Base-by-base conservation (phyloP, 2,797 vertebrate species). In the Poecilia velifera region DNA sequence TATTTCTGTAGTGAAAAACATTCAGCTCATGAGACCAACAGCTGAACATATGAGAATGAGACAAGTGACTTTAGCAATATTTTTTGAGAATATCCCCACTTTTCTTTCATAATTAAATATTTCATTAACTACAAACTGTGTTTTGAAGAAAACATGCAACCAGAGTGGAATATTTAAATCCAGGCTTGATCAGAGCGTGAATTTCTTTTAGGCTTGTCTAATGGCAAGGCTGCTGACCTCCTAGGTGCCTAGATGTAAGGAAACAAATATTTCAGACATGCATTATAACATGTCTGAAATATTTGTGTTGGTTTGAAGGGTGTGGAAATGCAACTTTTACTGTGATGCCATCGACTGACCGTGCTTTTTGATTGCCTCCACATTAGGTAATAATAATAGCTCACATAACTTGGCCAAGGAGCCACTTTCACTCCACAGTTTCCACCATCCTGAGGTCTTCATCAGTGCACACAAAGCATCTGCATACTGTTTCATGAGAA, bases 1-100 rank as follows among this genome's bases (percentile, higher is more conserved):
- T 14, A 22, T 20, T 31, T 34, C 43, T 80, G 76, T 34, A 55
- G 51, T 83, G 12, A 64, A 36, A 43, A 43, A 43, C 34, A 41
- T 70, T 8, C 10, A 41, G 20, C 20, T n/a, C 22, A 14, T 70
- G 39, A 68, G 36, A 68, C 22, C 36, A 39, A 39, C 10, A 68
- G 41, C 9, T 25, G 20, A 22, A 68, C 4, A 25, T 16, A 68
- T 25, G 10, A 70, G 22, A 70, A 70, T 43, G 39, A 70, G 9
- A 43, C 22, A 68, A 43, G 36, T n/a, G 39, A n/a, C n/a, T 70
- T 41, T 20, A 22, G 34, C 18, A 41, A 25, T 43, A 41, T 41
- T 68, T 41, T 41, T 25, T 62, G 18, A 41, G 64, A 41, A 22
- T 41, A 68, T 68, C 36, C 8, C 20, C 36, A 8, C 18, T 41